These are phyloP conservation scores for Actinernus sp. DNA, from an alignment of 92 coral and sea anemone species.

Conservation along the genomic window DNA sequence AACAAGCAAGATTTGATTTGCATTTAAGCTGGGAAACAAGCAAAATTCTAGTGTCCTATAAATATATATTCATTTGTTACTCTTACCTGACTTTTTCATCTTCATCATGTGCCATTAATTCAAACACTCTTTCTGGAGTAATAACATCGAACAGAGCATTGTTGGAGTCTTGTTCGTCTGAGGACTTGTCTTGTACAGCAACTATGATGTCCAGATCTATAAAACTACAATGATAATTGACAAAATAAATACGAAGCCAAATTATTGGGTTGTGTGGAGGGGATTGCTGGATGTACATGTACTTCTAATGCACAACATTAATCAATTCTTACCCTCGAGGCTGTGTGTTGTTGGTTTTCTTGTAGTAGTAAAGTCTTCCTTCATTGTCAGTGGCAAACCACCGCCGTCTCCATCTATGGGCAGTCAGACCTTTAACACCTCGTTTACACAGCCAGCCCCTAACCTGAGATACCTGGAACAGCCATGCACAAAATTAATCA, in stretches of 20 bases:
- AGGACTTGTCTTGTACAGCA: constrained; percentile 86
- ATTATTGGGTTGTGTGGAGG: too few relatives aligned
- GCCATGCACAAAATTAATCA: too few relatives aligned
- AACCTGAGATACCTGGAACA: constrained; percentile 68
- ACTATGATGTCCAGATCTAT: constrained; percentile 92
- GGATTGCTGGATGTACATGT: too few relatives aligned
- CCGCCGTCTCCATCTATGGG: constrained; percentile 87
- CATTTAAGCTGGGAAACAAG: too few relatives aligned
- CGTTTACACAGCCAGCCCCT: constrained; percentile 98
- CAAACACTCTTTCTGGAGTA: constrained; percentile 80
- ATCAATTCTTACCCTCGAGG: constrained; percentile 90
- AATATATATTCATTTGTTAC: not conserved
- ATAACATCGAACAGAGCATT: constrained; percentile 87
- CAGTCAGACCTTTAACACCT: constrained; percentile 93
- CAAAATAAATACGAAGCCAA: too few relatives aligned
- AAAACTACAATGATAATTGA: constrained; percentile 73
- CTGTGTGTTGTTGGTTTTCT: constrained; percentile 81
- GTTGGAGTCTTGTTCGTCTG: constrained; percentile 83
- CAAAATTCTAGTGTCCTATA: too few relatives aligned
- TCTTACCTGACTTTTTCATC: constrained; percentile 90
- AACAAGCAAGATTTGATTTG: too few relatives aligned
- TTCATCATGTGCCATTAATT: constrained; percentile 95
- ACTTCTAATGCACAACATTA: too few relatives aligned
- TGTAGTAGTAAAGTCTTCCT: constrained; percentile 94
- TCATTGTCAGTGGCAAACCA: constrained; percentile 96